Evolutionary conservation across 2,888 invertebrate genomes (phyloP).

Genomic region (Lydus trimaculatus): DNA sequence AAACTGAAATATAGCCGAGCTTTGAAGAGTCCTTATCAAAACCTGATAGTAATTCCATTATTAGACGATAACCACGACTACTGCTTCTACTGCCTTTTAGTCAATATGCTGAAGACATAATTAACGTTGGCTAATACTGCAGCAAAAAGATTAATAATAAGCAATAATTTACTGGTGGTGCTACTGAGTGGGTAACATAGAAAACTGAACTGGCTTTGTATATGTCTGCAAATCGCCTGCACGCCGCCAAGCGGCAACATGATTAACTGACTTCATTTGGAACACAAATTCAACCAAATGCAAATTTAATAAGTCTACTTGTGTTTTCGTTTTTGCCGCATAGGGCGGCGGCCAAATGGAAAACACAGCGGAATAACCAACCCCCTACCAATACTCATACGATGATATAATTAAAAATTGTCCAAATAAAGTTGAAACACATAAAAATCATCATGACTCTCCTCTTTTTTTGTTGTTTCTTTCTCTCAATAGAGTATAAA

Average conservation of each 20-base stretch:
- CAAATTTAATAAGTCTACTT: constrained; percentile 61
- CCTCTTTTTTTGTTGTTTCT: too few species aligned
- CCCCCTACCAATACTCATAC: too few species aligned
- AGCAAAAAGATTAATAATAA: constrained; percentile 62
- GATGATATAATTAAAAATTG: constrained; percentile 31
- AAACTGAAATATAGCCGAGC: constrained; percentile 9
- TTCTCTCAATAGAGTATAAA: constrained; percentile 3
- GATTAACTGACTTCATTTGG: constrained; percentile 62
- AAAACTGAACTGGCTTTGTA: constrained; percentile 56
- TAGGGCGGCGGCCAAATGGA: background rate
- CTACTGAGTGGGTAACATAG: constrained; percentile 56
- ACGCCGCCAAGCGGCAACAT: constrained; percentile 52
- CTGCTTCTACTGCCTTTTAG: constrained; percentile 42
- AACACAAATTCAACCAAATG: constrained; percentile 61
- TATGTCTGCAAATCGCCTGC: constrained; percentile 55
- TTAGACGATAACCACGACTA: too few species aligned
- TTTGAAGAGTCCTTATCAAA: too few species aligned
- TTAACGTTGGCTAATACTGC: constrained; percentile 63
- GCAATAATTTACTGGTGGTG: constrained; percentile 62
- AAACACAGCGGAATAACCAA: background rate
- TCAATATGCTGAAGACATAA: constrained; percentile 59
- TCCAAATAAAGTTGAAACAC: background rate
- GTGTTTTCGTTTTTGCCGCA: constrained; percentile 47
- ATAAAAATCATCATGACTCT: too few species aligned
- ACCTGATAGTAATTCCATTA: too few species aligned